Evolutionary conservation across 2,888 invertebrate species (phyloP), one percentile per base, ranked within the genome.

Genomic region (Phasia obesa): DNA sequence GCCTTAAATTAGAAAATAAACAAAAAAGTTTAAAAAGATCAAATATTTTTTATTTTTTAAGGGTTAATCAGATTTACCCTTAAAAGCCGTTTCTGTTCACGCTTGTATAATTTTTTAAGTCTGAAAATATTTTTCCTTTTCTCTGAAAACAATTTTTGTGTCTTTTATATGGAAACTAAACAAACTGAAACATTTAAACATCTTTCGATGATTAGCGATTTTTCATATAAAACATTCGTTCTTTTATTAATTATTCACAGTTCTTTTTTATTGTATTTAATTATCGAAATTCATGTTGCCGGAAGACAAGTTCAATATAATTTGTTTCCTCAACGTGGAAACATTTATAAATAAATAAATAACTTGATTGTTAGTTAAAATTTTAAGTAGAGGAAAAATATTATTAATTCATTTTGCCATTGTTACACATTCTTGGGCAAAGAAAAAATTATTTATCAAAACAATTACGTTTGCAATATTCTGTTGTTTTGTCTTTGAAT

Each of bases 241-340:
- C 23, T 11, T 65, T 38, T 23, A 51, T 51, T 35, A 23, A 23
- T 6, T 47, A n/a, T 23, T 38, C 38, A 35, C 35, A 3, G 5
- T 7, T 49, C 35, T 9, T 62, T 53, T n/a, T 49, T 38, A 13
- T 35, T 35, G 35, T 11, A 35, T 11, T 2, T 35, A 35, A 11
- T 35, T 35, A 11, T 69, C 11, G 19, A 17, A 60, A 49, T 51
- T 60, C 25, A 11, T 75, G 47, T 47, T 53, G 62, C 77, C 77
- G 77, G 77, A 77, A 77, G 62, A 27, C 2, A 67, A 49, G 9
- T n/a, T 53, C 21, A 51, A 42, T 15, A n/a, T 67, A 69, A 62
- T 60, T 44, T 44, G 21, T 62, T 73, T 51, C 49, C 42, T 51
- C 15, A 62, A 73, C n/a, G 17, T 59, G 59, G 15, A 35, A 64